phyloP scores from a whole-genome alignment of 2,888 invertebrate species.

The Artemia sp. region DNA sequence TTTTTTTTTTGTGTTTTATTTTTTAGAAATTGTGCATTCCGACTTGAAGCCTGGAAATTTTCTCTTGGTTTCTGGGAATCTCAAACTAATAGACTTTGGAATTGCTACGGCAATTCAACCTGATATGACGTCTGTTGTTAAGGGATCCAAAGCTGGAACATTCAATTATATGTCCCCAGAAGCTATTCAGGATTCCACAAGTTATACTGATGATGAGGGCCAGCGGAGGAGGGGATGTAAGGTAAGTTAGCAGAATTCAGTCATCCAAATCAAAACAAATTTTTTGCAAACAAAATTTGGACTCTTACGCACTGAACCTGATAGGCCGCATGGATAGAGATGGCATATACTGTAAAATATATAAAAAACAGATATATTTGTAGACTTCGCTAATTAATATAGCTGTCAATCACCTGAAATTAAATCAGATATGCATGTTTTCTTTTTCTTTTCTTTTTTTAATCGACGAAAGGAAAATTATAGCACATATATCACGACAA shows the following conservation, averaged over 20 bases:
- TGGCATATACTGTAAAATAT: no score
- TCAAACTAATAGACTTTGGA: constrained; percentile 95
- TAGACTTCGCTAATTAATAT: no score
- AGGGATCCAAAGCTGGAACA: constrained; percentile 66
- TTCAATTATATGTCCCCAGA: constrained; percentile 94
- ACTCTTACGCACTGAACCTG: background rate
- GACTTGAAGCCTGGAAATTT: constrained; percentile 96
- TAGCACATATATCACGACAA: no score
- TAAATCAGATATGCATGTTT: no score
- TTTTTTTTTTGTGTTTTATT: constrained; percentile 21
- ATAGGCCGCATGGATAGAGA: no score
- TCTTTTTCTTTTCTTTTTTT: no score
- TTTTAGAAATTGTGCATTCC: constrained; percentile 75
- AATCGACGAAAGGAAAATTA: no score
- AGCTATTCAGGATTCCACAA: constrained; percentile 40
- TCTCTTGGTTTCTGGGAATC: constrained; percentile 57
- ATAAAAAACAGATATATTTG: no score
- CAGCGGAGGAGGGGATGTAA: constrained; percentile 29
- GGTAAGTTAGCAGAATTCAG: constrained; percentile 26
- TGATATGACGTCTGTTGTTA: constrained; percentile 75
- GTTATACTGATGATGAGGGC: constrained; percentile 29
- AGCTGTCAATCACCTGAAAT: no score
- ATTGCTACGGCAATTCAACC: constrained; percentile 71
- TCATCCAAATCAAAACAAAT: constrained; percentile 12
- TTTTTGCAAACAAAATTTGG: background rate